These are phyloP conservation scores for Scomberomorus guttatus DNA, from an alignment of 2,797 vertebrate genomes.

Conservation along the genomic window DNA sequence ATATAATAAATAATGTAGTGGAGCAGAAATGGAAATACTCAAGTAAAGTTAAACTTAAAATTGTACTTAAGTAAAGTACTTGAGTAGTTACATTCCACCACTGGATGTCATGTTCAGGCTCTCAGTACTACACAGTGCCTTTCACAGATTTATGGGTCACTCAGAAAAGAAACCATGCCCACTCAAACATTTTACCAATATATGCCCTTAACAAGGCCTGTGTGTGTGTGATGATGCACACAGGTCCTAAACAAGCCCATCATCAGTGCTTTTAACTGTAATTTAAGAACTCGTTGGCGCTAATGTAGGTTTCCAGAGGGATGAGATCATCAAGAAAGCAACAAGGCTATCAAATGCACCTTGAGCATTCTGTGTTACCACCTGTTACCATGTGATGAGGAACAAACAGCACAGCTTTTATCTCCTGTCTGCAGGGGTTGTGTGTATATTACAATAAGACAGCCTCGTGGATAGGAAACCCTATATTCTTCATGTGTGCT, in stretches of 20 bases:
- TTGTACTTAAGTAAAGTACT: too few relatives aligned
- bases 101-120: too few relatives aligned
- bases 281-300: slow-evolving; percentile 32
- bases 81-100: too few relatives aligned
- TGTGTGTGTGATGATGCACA: too few relatives aligned
- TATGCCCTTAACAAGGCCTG: too few relatives aligned
- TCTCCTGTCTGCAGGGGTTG: slow-evolving; percentile 64
- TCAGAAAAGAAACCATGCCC: too few relatives aligned
- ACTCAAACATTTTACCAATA: too few relatives aligned
- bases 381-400: slow-evolving; percentile 66
- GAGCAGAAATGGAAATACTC: too few relatives aligned
- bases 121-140: too few relatives aligned
- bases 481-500: slow-evolving; percentile 53
- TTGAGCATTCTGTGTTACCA: slow-evolving; percentile 65
- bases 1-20: too few relatives aligned
- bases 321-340: slow-evolving; percentile 71
- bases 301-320: slow-evolving; percentile 49
- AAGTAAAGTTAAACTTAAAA: too few relatives aligned
- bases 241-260: background rate
- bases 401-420: slow-evolving; percentile 70
- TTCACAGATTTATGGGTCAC: too few relatives aligned
- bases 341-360: slow-evolving; percentile 74
- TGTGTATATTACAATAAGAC: slow-evolving; percentile 57
- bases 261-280: slow-evolving; percentile 22
- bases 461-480: slow-evolving; percentile 66